Base-by-base conservation (phyloP, 2,888 invertebrate genomes). In the Athrips mouffetella region DNA sequence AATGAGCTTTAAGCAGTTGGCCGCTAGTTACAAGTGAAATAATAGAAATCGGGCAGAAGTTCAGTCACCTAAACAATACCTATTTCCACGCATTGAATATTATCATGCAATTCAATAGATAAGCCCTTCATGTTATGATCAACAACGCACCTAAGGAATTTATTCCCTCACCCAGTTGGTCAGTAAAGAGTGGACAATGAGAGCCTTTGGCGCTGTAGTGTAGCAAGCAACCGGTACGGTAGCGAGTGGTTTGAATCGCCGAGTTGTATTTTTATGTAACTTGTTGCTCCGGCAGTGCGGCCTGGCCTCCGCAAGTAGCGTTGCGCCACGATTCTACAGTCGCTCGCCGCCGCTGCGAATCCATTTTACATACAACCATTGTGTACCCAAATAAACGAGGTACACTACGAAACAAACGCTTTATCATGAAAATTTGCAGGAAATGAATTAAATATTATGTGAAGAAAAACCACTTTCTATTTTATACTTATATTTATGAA, bases 231-330 rank as follows among this genome's bases (percentile, higher is more conserved):
- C 81, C 79, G 78, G 80, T 76, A 76, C 47, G 47, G 60, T 58
- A 55, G 63, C 60, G 49, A 53, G 50, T 59, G 58, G 54, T 52
- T 52, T 59, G 59, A 59, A 62, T 58, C 11, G 45, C 21, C 53
- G 66, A 66, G 70, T 76, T 68, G 77, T 77, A 79, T 77, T 80
- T 83, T 83, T 83, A 83, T 82, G 76, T 82, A 82, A 82, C 80
- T 72, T 58, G 76, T 73, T 72, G 62, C 67, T 58, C 55, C 23
- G 23, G 37, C n/a, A n/a, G 18, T 20, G 15, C 30, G 31, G 65
- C 59, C 56, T 39, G 45, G 49, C 52, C 62, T 54, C 42, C 44
- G 51, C 30, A 5, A 13, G 70, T 77, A 78, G 74, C 80, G 76
- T 76, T 78, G 73, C 80, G 77, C 73, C 79, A 78, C 64, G 66